Evolutionary conservation across 2,888 invertebrate genomes (phyloP).

Genomic region (Liodrosophila aerea): DNA sequence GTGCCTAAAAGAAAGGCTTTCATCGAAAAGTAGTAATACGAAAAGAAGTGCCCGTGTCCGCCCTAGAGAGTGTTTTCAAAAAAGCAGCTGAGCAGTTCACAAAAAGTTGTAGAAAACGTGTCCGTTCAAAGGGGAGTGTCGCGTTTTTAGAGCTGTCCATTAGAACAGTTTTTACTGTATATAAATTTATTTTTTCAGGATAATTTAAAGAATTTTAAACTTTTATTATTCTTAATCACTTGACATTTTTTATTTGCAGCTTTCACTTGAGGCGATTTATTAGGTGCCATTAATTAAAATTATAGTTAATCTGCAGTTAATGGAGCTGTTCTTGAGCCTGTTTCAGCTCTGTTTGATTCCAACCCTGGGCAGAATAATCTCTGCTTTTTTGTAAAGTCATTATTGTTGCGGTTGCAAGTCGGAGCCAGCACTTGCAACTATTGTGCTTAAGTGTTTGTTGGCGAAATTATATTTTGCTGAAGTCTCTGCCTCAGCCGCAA

Average conservation of each 20-base stretch:
- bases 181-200: not conserved
- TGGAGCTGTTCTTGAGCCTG: constrained; percentile 28
- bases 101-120: no score
- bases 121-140: no score
- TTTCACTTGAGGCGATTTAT: not conserved
- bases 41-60: no score
- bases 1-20: no score
- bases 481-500: constrained; percentile 54
- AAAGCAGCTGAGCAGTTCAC: no score
- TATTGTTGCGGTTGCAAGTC: constrained; percentile 69
- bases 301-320: constrained; percentile 15
- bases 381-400: constrained; percentile 68
- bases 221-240: not conserved
- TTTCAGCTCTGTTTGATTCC: constrained; percentile 18
- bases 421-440: constrained; percentile 33
- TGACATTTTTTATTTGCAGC: not conserved
- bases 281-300: not conserved
- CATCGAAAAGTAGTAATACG: no score
- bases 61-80: no score
- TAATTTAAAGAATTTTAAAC: not conserved
- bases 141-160: no score
- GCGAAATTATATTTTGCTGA: constrained; percentile 66
- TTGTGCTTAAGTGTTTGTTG: constrained; percentile 73
- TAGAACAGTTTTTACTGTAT: no score
- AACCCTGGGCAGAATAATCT: no score